A percentile compares a stretch with the other conserved stretches of the same genome.
These are phyloP conservation scores for Orycteropus afer DNA, from an alignment of 2,113 vertebrate species.

Conservation along the genomic window DNA sequence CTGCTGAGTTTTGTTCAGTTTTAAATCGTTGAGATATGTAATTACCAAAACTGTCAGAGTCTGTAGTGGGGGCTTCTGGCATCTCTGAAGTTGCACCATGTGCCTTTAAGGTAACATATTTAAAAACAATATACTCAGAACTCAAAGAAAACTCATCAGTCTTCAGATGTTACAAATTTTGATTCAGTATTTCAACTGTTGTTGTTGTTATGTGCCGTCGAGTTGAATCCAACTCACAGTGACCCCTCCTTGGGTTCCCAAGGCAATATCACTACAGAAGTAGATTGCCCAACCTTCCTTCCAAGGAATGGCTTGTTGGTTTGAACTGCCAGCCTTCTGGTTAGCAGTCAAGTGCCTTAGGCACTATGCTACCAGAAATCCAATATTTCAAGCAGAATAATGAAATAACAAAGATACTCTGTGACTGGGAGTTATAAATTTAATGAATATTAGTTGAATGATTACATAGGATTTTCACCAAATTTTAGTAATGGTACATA, in stretches of 20 bases:
- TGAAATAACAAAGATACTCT: neutral
- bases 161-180: neutral
- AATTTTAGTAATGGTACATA: neutral
- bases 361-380: no score
- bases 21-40: neutral
- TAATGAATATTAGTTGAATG: neutral
- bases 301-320: no score
- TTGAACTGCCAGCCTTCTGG: no score
- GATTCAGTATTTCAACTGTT: neutral
- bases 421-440: neutral
- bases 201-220: no score
- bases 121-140: neutral
- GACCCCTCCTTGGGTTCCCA: no score
- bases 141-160: neutral
- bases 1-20: neutral
- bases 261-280: no score
- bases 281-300: no score
- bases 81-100: neutral
- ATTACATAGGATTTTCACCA: neutral
- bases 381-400: slow-evolving; percentile 25
- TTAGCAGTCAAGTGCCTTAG: no score
- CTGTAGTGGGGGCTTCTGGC: neutral
- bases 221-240: no score
- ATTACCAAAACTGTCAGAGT: neutral
- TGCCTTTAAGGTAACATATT: neutral